phyloP scores from a whole-genome alignment of 1,140 invertebrate genomes.

The Musca domestica region DNA sequence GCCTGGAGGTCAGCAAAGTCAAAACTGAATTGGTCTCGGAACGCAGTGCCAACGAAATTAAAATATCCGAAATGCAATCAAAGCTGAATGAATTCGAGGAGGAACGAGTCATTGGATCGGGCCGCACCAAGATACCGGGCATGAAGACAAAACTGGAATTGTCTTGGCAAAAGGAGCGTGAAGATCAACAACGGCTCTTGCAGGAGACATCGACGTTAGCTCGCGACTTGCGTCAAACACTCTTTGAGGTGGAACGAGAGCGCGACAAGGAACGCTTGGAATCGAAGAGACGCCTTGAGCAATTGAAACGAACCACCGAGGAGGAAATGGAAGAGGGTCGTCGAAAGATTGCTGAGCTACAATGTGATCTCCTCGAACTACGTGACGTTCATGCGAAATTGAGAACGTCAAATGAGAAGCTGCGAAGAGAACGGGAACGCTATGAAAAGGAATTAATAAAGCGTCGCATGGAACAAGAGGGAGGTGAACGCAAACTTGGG shows the following conservation, averaged over 20 bases:
- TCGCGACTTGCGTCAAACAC: conserved; percentile 79
- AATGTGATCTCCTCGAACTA: conserved; percentile 83
- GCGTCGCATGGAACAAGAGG: conserved; percentile 56
- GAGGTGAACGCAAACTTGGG: conserved; percentile 49
- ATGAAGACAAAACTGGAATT: conserved; percentile 86
- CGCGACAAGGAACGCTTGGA: conserved; percentile 85
- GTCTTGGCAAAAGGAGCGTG: conserved; percentile 93
- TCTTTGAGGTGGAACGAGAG: conserved; percentile 85
- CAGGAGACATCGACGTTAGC: conserved; percentile 90
- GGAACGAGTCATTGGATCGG: conserved; percentile 73
- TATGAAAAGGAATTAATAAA: conserved; percentile 80
- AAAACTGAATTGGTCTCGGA: conserved; percentile 89
- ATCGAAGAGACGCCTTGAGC: conserved; percentile 79
- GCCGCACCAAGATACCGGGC: conserved; percentile 79
- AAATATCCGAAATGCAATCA: conserved; percentile 85
- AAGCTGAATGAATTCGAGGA: conserved; percentile 90
- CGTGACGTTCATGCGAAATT: conserved; percentile 88
- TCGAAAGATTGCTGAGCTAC: conserved; percentile 76
- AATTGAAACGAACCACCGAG: conserved; percentile 77
- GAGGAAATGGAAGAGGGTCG: conserved; percentile 87
- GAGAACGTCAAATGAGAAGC: conserved; percentile 87
- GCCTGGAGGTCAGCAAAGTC: conserved; percentile 77
- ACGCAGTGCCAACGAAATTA: conserved; percentile 82
- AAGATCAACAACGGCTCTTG: conserved; percentile 85
- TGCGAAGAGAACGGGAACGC: conserved; percentile 81